Base-by-base conservation (phyloP, 30 jellyfish, hydroid and myxozoan genomes). In the Aurelia sp. region DNA sequence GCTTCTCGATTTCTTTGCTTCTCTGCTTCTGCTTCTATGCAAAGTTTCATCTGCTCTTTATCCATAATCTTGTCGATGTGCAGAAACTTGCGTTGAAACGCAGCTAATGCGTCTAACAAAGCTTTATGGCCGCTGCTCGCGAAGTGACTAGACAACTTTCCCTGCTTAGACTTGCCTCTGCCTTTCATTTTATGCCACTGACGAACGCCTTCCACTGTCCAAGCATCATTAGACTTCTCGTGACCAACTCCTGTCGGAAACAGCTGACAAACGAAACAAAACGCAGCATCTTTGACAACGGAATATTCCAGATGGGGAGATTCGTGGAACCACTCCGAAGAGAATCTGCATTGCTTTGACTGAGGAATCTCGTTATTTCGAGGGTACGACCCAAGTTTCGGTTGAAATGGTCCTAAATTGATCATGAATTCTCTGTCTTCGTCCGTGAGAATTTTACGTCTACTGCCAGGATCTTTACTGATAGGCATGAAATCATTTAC, bases 161-260 rank as follows among this genome's bases (percentile, higher is more conserved):
- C 91, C 40, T 80, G 73, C 73, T 80, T 80, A 7, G 82, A 80
- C 63, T 65, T 80, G n/a, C 90, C 61, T 80, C 90, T 80, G 90
- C 90, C 74, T 59, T 80, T 63, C 90, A 80, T 80, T n/a, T 80
- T 80, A 21, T 80, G 90, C 82, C 90, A 80, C 74, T 80, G 90
- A 80, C 82, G 82, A 30, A 80, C 73, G 68, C 90, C 90, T 78
- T 80, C 82, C 82, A 80, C 82, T 82, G 82, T 55, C 93, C 88
- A 84, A 63, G 93, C 93, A 72, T 61, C 93, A 62, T 73, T 50
- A 30, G 75, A 35, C 71, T 84, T 84, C 63, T 72, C 67, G 44
- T 73, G 93, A 53, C 88, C 88, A 84, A 84, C 93, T 71, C 93
- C 88, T 71, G 81, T 73, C 20, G 93, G 88, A 72, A 84, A 84